Base-by-base conservation (phyloP, 92 coral and sea anemone genomes). In the Montipora capitata region DNA sequence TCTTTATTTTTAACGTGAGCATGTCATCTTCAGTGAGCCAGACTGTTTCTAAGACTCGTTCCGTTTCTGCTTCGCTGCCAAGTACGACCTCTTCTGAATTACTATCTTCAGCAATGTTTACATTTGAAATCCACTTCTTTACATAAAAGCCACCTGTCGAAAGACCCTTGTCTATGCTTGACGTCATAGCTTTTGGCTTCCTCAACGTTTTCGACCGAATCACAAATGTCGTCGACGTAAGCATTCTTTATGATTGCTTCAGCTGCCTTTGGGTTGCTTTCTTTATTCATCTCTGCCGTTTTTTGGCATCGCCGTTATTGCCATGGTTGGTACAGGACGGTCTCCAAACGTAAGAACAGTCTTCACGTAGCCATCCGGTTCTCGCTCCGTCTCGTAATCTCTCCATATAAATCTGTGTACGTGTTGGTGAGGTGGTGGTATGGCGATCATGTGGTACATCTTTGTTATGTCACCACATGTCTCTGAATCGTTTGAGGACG, bases 41-140 rank as follows among this genome's bases (percentile, higher is more conserved):
- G 13, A 45, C 81, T 3, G 78, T 61, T 88, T 88, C 92, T 57
- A 81, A 57, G 9, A 88, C 82, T 45, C 51, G 51, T 45, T 45
- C 51, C 51, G 51, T 45, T 45, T 45, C 51, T 45, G 51, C 51
- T 44, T 44, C 51, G 51, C 51, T 44, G 51, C 51, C 51, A 45
- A 45, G 51, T 45, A 45, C 9, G 51, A 45, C 51, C 51, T 45
- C 51, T 45, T 45, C 51, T 45, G 51, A 45, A 45, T 45, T 45
- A 2, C 51, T 45, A 45, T 45, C 9, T 5, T 45, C 51, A 45
- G 51, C 51, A 45, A 45, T 2, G 51, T 45, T 45, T 45, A 72
- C 87, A 71, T 87, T 87, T 51, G 91, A 87, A 5, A 63, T 59
- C 91, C 91, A 80, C 58, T 40, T 54, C 72, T 88, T 88, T 54